Evolutionary conservation across 2,113 vertebrate genomes (phyloP).

Genomic region (Cyprinodon tularosa): DNA sequence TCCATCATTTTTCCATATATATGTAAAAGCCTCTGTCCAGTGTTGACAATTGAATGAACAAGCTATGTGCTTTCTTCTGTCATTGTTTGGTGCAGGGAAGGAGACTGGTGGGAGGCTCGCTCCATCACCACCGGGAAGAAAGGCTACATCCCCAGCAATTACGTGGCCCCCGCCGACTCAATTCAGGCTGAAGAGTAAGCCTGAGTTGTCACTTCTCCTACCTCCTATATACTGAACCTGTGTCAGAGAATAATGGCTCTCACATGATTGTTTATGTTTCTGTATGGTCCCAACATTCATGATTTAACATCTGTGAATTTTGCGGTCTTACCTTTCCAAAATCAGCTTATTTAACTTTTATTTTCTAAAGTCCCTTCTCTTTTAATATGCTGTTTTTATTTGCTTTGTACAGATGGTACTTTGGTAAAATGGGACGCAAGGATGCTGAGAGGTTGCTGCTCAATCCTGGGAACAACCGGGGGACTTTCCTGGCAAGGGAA

Average conservation of each 20-base stretch:
- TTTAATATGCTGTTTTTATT: background rate
- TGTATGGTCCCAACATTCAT: background rate
- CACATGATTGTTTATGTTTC: conserved; percentile 11
- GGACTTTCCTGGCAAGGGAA: conserved; percentile 95
- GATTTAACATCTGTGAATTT: background rate
- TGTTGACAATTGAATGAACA: conserved; percentile 15
- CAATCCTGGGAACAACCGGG: conserved; percentile 93
- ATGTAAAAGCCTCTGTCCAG: background rate
- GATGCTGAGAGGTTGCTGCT: conserved; percentile 95
- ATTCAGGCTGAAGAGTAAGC: conserved; percentile 99
- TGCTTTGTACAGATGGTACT: conserved; percentile 89
- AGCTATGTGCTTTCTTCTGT: conserved; percentile 22
- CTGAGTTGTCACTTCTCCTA: conserved; percentile 17
- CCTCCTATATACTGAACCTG: conserved; percentile 9
- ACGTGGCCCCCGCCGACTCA: conserved; percentile 97
- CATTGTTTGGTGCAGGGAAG: conserved; percentile 83
- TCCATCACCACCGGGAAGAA: conserved; percentile 98
- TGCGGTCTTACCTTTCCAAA: background rate
- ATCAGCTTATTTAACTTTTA: background rate
- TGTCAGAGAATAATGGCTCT: conserved; percentile 15
- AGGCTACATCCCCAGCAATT: conserved; percentile 99
- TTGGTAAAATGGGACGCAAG: conserved; percentile 99
- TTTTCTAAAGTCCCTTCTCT: background rate
- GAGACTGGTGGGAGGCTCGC: conserved; percentile 99
- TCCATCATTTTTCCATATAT: conserved; percentile 12